phyloP scores from a whole-genome alignment of 1,140 invertebrate genomes.

The Calliopsis andreniformis region DNA sequence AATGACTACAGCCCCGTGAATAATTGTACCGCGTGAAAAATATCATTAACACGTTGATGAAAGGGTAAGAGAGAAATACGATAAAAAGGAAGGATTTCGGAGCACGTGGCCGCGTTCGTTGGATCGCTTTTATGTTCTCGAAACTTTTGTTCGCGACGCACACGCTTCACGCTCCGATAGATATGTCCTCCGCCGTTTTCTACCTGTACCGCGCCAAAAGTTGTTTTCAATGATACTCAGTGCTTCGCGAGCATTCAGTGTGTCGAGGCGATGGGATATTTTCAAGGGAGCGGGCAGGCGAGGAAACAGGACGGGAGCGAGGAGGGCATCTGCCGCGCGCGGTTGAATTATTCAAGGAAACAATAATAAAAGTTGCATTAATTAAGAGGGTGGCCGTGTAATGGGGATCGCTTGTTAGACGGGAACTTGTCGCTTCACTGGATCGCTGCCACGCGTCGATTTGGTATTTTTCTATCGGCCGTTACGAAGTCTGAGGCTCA shows the following conservation, averaged over 20 bases:
- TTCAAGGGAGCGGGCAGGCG: conserved; percentile 42
- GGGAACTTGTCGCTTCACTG: conserved; percentile 59
- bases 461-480: conserved; percentile 58
- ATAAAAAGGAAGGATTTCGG: conserved; percentile 45
- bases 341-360: conserved; percentile 73
- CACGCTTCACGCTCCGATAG: conserved; percentile 61
- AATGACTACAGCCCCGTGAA: background rate
- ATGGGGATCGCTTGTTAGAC: conserved; percentile 69
- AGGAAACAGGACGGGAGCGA: conserved; percentile 50
- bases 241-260: conserved; percentile 56
- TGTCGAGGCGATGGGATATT: conserved; percentile 53
- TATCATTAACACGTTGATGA: conserved; percentile 29
- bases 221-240: conserved; percentile 65
- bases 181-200: conserved; percentile 64
- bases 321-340: conserved; percentile 44
- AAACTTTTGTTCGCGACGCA: conserved; percentile 60
- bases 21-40: conserved; percentile 31
- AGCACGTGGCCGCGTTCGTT: conserved; percentile 32
- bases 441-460: conserved; percentile 57
- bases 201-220: conserved; percentile 67
- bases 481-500: conserved; percentile 31
- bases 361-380: conserved; percentile 78
- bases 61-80: background rate
- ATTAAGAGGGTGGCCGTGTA: conserved; percentile 71
- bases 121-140: conserved; percentile 57